Conservation (phyloP, 1,140 invertebrate species). For the Hylaeus anthracinus region DNA sequence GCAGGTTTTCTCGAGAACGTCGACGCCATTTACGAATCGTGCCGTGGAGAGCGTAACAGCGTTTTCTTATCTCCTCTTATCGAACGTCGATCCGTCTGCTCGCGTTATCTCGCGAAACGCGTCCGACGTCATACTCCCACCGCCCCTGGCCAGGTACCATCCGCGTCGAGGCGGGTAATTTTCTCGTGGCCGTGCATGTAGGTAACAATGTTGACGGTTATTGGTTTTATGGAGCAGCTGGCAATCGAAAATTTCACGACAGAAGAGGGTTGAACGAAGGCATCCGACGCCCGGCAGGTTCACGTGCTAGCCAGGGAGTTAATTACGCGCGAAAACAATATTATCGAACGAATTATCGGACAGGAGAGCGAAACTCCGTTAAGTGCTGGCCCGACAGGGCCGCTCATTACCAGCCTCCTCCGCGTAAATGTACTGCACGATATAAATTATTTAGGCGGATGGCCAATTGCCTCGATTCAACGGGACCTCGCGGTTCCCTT, state of each 20-base stretch:
- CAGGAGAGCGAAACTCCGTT: slow-evolving; percentile 59
- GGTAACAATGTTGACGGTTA: slow-evolving; percentile 43
- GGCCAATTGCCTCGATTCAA: slow-evolving; percentile 41
- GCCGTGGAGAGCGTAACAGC: not conserved
- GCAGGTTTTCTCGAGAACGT: not conserved
- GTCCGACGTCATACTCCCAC: not conserved
- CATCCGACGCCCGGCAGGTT: not conserved
- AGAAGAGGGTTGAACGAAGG: slow-evolving; percentile 18
- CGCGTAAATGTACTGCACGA: slow-evolving; percentile 41
- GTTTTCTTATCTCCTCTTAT: not conserved
- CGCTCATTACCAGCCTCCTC: slow-evolving; percentile 41
- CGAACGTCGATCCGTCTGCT: not conserved
- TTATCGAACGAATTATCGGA: slow-evolving; percentile 68
- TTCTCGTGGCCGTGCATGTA: slow-evolving; percentile 22
- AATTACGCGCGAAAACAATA: slow-evolving; percentile 69
- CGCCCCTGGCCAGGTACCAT: too few relatives aligned
- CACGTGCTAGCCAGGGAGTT: slow-evolving; percentile 46
- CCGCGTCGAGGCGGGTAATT: slow-evolving; percentile 18
- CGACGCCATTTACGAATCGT: not conserved
- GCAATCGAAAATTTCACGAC: slow-evolving; percentile 55
- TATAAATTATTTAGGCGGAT: slow-evolving; percentile 58
- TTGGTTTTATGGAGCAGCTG: slow-evolving; percentile 47
- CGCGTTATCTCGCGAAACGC: not conserved
- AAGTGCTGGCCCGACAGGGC: slow-evolving; percentile 43
- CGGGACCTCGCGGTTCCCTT: slow-evolving; percentile 11